Base-by-base conservation (phyloP, 2,113 vertebrate species). In the Microtus oregoni region DNA sequence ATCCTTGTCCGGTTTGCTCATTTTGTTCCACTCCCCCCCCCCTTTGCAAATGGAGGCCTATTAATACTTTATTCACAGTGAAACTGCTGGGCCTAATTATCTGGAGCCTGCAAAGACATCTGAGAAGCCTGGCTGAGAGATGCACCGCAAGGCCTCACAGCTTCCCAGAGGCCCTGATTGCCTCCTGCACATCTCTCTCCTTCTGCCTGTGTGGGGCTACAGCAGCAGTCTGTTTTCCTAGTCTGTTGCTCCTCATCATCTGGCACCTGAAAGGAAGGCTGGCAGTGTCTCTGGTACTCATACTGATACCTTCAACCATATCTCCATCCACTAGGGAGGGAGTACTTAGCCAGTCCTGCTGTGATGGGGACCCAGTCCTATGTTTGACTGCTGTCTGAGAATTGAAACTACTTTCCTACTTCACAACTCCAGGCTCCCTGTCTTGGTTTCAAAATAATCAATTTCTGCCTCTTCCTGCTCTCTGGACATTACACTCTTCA, bases 51-150 rank as follows among this genome's bases (percentile, higher is more conserved):
- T 10, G 14, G 77, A 70, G 76, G 63, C 85, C 96, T 93, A 79
- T 89, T 92, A 92, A 96, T 96, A 91, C 94, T 89, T 92, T 35
- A 93, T 93, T 92, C 95, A 91, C 92, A 96, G 94, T 22, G 68
- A 96, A 83, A 38, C 97, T 90, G 47, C 75, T 72, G 65, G 52
- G 58, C 72, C 90, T 94, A 85, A 96, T 97, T 96, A 93, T 90
- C 87, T 68, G 83, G 81, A 50, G 70, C 94, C 94, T 88, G 79
- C 47, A 82, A 93, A 94, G 72, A 50, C 58, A 55, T 72, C 73
- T 63, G 96, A 91, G 82, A 65, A 5, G 86, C 68, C 20, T 70
- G 94, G 44, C 85, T 63, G 81, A 81, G 90, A 76, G 91, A 70
- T 41, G 78, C 14, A 61, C 65, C 47, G 4, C 14, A 47, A 24